A percentile compares a stretch with the other conserved stretches of the same genome.
phyloP scores from a whole-genome alignment of 2,888 invertebrate species.

The Drosophila fulvimacula region DNA sequence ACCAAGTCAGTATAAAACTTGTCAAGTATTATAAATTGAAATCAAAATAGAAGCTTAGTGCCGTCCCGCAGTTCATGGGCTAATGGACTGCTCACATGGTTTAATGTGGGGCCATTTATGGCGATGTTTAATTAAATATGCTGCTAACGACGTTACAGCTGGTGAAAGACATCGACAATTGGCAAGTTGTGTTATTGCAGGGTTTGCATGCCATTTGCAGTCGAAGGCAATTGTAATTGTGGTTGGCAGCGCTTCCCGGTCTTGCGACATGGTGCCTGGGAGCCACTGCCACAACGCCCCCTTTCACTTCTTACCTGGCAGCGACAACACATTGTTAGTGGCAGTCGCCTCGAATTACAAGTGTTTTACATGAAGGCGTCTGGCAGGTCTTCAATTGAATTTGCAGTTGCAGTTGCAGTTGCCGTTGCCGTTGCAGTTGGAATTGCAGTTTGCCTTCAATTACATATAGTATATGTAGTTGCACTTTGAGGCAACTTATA shows the following conservation, averaged over 20 bases:
- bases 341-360: slow-evolving; percentile 69
- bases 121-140: slow-evolving; percentile 57
- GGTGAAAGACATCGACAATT: slow-evolving; percentile 33
- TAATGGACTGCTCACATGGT: slow-evolving; percentile 37
- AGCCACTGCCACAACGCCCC: slow-evolving; percentile 24
- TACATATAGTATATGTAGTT: slow-evolving; percentile 21
- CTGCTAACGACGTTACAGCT: slow-evolving; percentile 34
- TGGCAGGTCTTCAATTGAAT: slow-evolving; percentile 68
- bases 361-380: slow-evolving; percentile 67
- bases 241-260: slow-evolving; percentile 64
- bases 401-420: slow-evolving; percentile 27
- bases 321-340: slow-evolving; percentile 62
- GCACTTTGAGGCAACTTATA: slow-evolving; percentile 57
- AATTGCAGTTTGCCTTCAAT: slow-evolving; percentile 38
- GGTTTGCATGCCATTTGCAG: slow-evolving; percentile 55
- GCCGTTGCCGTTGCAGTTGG: slow-evolving; percentile 15
- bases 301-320: slow-evolving; percentile 28
- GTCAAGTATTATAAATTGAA: neutral
- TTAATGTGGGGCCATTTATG: slow-evolving; percentile 61
- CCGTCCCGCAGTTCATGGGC: slow-evolving; percentile 46
- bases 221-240: slow-evolving; percentile 43
- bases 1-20: neutral
- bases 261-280: slow-evolving; percentile 53
- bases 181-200: slow-evolving; percentile 47
- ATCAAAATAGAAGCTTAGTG: neutral